Conservation (phyloP, 2,113 vertebrate genomes). For the Cyanoramphus novaezelandiae region DNA sequence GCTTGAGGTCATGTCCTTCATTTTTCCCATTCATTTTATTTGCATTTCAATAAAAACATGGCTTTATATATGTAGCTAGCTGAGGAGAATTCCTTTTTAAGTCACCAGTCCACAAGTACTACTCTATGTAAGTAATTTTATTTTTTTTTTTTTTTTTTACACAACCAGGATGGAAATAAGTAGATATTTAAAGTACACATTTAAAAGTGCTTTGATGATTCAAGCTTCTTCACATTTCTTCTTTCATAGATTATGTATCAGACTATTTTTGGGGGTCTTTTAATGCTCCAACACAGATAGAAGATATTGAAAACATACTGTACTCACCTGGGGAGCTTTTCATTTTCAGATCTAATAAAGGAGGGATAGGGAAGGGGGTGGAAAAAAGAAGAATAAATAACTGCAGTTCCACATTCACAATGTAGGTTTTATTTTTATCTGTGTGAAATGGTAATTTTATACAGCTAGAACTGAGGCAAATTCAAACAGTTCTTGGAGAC, state of each 20-base stretch:
- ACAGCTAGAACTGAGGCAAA: not conserved
- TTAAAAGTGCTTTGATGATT: not conserved
- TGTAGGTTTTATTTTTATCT: not conserved
- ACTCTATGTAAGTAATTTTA: not conserved
- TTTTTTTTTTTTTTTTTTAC: not conserved
- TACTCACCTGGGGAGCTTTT: slow-evolving; percentile 41
- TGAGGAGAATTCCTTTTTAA: not conserved
- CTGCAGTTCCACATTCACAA: not conserved
- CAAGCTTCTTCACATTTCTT: not conserved
- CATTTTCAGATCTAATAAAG: slow-evolving; percentile 38
- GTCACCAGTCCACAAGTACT: not conserved
- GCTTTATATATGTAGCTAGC: not conserved
- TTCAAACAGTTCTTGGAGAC: not conserved
- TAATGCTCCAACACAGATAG: not conserved
- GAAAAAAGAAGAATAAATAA: not conserved
- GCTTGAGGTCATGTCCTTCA: not conserved
- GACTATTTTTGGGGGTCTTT: not conserved
- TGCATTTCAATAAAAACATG: not conserved
- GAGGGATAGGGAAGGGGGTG: not conserved
- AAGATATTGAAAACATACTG: not conserved
- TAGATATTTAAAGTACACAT: not conserved
- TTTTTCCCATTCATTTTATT: not conserved
- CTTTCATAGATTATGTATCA: not conserved
- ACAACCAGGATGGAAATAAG: not conserved
- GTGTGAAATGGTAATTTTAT: not conserved